A percentile compares a stretch with the other conserved stretches of the same genome.
Conservation (phyloP, 2,797 vertebrate genomes). For the Sebastes itinus region DNA sequence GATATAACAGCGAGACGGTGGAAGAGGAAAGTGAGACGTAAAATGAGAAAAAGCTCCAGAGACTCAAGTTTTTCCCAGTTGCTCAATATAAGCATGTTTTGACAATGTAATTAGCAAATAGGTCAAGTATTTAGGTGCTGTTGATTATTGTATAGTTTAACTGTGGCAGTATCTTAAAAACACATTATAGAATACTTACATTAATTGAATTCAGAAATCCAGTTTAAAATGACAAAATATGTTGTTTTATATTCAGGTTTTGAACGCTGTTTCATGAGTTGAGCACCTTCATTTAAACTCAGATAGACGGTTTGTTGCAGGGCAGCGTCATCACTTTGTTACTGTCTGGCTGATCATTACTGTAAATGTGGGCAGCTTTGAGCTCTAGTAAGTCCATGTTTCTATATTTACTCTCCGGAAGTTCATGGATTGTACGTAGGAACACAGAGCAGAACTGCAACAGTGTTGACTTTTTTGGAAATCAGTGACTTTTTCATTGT, state of each 20-base stretch:
- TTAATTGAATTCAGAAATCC: background rate
- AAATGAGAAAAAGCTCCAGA: background rate
- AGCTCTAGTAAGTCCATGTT: slow-evolving; percentile 49
- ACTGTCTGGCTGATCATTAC: slow-evolving; percentile 58
- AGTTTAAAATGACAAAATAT: background rate
- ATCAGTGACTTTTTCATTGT: slow-evolving; percentile 64
- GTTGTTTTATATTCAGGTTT: background rate
- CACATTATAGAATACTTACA: background rate
- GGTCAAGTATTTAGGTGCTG: background rate
- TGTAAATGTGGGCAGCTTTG: slow-evolving; percentile 17
- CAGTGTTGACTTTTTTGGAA: slow-evolving; percentile 46
- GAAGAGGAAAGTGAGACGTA: background rate
- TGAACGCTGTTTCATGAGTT: background rate
- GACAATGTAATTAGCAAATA: background rate
- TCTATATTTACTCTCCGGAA: slow-evolving; percentile 41
- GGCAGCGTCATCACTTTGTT: slow-evolving; percentile 7
- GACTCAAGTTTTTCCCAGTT: background rate
- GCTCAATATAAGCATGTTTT: too few species aligned
- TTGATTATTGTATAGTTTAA: background rate
- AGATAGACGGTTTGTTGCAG: background rate
- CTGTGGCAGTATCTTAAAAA: background rate
- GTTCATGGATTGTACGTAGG: slow-evolving; percentile 4
- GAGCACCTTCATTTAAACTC: background rate
- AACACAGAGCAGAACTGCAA: slow-evolving; percentile 4
- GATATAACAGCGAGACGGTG: background rate